Base-by-base conservation (phyloP, 1,140 invertebrate species). In the Octopus sinensis region DNA sequence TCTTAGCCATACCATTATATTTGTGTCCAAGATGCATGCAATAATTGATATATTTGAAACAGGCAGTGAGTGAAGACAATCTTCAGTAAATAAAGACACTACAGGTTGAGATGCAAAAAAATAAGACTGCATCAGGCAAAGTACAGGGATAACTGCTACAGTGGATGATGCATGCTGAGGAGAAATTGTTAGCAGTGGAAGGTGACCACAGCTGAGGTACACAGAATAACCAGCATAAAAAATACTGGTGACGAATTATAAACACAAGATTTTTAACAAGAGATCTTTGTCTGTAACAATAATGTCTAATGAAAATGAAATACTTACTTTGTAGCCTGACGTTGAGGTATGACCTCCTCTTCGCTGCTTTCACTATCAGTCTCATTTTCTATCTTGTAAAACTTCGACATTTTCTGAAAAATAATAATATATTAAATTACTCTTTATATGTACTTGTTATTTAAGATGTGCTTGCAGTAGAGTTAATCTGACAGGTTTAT, bases 381-480 rank as follows among this genome's bases (percentile, higher is more conserved):
- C 80, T 91, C 91, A 54, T 89, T 90, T 79, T 87, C 89, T n/a
- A 84, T 86, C 79, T 82, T 82, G 78, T 90, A 91, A 82, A 91
- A 91, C 12, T 88, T 81, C 17, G 90, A 90, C 90, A 90, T 90
- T 76, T 83, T 88, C 23, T 53, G 76, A 9, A 5, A 77, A 77
- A 77, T 43, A 53, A 43, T 9, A 77, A 77, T 43, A 43, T 43
- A 43, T 43, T 43, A 43, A 43, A 43, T 43, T 43, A 43, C 30
- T 43, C 30, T 43, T 43, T 43, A 2, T 43, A 43, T 43, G 30
- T 43, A 43, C 30, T 43, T 43, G 30, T 43, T 43, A 43, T 43
- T 43, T 43, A 43, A 43, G 30, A 43, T 43, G 30, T 43, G 30
- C 30, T 43, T 43, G 30, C 30, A 43, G 30, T 43, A 43, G 30